phyloP scores from a whole-genome alignment of 2,113 vertebrate species.

The Spermophilus dauricus region DNA sequence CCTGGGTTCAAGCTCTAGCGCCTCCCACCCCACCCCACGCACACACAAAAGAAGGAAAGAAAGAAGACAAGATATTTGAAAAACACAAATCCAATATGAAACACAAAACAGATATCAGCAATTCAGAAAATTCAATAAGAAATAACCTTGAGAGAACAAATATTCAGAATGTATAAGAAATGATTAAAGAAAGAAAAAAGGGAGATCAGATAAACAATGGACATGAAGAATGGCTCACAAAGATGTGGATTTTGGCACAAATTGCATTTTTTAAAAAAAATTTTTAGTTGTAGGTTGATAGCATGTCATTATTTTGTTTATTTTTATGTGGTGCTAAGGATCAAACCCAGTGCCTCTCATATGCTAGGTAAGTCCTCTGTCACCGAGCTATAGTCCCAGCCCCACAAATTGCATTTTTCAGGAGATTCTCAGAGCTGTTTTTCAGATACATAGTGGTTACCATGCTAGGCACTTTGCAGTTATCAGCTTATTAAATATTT shows the following conservation, averaged over 20 bases:
- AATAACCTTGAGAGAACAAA: not conserved
- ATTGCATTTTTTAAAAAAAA: not conserved
- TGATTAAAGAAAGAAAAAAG: not conserved
- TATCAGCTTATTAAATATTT: not conserved
- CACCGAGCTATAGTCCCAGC: no score
- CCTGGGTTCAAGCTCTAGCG: no score
- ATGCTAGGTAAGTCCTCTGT: no score
- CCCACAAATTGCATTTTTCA: not conserved
- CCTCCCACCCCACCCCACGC: no score
- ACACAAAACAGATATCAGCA: not conserved
- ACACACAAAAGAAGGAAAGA: not conserved
- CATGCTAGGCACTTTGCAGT: not conserved
- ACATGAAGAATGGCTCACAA: not conserved
- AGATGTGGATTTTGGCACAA: not conserved
- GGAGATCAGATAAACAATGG: not conserved
- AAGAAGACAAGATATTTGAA: not conserved
- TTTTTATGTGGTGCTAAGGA: no score
- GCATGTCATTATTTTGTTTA: no score
- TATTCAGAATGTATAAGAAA: not conserved
- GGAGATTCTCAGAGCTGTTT: not conserved
- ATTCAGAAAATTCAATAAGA: conserved; percentile 30
- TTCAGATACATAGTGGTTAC: not conserved
- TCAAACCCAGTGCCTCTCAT: no score
- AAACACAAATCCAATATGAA: not conserved
- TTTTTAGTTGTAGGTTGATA: no score